phyloP scores from a whole-genome alignment of 2,113 vertebrate species.

The Leucopternis melanops region DNA sequence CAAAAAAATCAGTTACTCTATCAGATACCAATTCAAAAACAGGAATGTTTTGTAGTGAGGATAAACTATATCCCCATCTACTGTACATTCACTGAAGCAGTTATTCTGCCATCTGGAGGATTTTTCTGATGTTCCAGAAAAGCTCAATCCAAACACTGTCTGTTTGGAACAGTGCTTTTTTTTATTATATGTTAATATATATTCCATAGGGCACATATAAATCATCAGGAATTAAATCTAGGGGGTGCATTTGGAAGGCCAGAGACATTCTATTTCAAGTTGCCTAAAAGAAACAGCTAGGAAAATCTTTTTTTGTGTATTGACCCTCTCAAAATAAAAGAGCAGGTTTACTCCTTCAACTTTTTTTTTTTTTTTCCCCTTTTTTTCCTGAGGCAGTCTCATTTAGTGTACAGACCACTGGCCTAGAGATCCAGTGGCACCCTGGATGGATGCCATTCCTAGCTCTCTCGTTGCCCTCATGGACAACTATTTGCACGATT shows the following conservation, averaged over 20 bases:
- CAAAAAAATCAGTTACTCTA: not conserved
- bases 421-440: not conserved
- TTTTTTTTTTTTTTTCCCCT: not conserved
- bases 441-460: not conserved
- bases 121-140: not conserved
- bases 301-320: not conserved
- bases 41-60: not conserved
- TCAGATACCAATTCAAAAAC: not conserved
- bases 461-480: not conserved
- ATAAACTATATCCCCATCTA: not conserved
- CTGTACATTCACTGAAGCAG: not conserved
- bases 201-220: not conserved
- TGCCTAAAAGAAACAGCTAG: not conserved
- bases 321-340: not conserved
- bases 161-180: not conserved
- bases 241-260: not conserved
- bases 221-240: not conserved
- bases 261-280: not conserved
- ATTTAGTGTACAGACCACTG: not conserved
- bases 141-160: not conserved
- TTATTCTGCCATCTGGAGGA: slow-evolving; percentile 62
- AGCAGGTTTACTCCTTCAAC: not conserved
- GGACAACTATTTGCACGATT: not conserved
- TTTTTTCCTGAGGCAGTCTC: not conserved
- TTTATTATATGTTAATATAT: not conserved